These are phyloP conservation scores for Trachythela sp. DNA, from an alignment of 64 coral and sea anemone species.

Conservation along the genomic window DNA sequence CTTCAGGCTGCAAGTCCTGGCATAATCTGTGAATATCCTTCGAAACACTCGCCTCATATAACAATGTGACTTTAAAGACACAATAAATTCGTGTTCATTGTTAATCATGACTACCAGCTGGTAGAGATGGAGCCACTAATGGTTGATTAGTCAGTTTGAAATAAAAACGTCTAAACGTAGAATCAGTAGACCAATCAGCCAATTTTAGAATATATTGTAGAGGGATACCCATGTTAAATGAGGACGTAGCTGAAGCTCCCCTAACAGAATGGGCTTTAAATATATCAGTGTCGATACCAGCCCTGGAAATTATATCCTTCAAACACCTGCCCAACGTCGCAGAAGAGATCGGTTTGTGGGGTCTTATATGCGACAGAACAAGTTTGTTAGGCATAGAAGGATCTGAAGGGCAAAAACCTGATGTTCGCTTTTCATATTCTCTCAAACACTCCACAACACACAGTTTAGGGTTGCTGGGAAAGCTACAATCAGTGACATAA, in stretches of 20 bases:
- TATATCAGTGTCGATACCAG: conserved; percentile 57
- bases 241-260: conserved; percentile 34
- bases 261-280: conserved; percentile 63
- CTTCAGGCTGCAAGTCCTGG: too few species aligned
- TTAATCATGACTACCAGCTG: too few species aligned
- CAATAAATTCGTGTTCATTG: too few species aligned
- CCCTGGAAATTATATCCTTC: conserved; percentile 44
- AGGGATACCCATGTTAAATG: conserved; percentile 37
- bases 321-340: conserved; percentile 48
- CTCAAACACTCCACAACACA: conserved; percentile 33
- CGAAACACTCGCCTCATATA: conserved; percentile 31
- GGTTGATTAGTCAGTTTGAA: conserved; percentile 3
- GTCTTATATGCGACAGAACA: conserved; percentile 49
- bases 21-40: neutral
- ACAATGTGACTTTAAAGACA: neutral
- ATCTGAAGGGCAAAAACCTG: neutral
- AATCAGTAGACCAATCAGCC: conserved; percentile 58
- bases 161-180: conserved; percentile 36
- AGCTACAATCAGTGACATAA: too few species aligned
- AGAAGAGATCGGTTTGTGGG: conserved; percentile 55
- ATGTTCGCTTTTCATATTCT: conserved; percentile 19
- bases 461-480: conserved; percentile 45
- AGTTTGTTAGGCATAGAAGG: conserved; percentile 17
- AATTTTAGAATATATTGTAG: conserved; percentile 41
- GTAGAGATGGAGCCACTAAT: too few species aligned